Evolutionary conservation across 1,140 invertebrate genomes (phyloP), one percentile per base, ranked within the genome.

Genomic region (Zaprionus africanus): DNA sequence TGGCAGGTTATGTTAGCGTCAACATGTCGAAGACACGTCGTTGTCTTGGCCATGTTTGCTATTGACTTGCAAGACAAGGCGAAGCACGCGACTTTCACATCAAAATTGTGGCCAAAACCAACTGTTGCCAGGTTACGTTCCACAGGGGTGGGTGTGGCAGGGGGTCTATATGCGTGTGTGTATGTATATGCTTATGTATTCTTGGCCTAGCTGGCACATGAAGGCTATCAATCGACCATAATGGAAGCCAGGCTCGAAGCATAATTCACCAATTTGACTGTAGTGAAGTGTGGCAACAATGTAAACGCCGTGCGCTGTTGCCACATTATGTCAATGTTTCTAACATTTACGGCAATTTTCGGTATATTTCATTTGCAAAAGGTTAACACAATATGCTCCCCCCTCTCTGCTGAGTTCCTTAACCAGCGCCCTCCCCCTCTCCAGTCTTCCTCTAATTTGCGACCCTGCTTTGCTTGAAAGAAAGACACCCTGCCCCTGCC

Each of bases 51-150:
- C 54, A 38, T 56, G 34, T 70, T 70, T 17, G 9, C 17, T 63
- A 63, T 75, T 58, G 51, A 69, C 36, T 56, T 74, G 46, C 56
- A n/a, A 15, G 31, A 11, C 22, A 6, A 53, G 5, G 1, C 22
- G 13, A 12, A 11, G 38, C 78, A 80, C 62, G 76, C 57, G 75
- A 78, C 76, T 76, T 78, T 82, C 79, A 65, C 79, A 74, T 82
- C 4, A 28, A 34, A 61, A 70, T 61, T 53, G 73, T 87, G 73
- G 83, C 77, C 84, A 83, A 75, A 87, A 81, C 84, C 85, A 88
- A 88, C 84, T 90, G 84, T 88, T 88, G 84, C 85, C 85, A 81
- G 85, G 84, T 81, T 73, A 76, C 70, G 64, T 28, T 43, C 12
- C 17, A 51, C 31, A 62, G 31, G 19, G 43, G n/a, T 49, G 17